These are phyloP conservation scores for Daboia siamensis DNA, from an alignment of 2,113 vertebrate genomes.

Conservation along the genomic window DNA sequence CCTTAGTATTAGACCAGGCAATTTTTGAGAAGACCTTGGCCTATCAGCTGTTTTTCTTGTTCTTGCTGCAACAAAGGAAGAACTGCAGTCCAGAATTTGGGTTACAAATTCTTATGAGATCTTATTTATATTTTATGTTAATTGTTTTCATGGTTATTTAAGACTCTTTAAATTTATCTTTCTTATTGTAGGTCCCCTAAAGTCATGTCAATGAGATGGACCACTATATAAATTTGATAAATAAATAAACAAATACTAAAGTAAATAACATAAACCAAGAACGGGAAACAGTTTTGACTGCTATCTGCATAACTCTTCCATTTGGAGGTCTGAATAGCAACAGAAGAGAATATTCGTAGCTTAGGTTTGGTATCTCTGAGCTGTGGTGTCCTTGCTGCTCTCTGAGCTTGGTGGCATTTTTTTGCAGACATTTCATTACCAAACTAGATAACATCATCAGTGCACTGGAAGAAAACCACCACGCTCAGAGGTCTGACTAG, in stretches of 20 bases:
- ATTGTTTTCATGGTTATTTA: background rate
- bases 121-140: background rate
- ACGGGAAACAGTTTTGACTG: background rate
- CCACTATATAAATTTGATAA: background rate
- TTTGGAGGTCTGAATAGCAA: background rate
- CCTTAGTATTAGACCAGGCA: background rate
- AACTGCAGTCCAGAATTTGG: background rate
- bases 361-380: no score
- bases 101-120: background rate
- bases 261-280: background rate
- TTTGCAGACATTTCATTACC: no score
- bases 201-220: background rate
- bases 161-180: background rate
- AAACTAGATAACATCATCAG: no score
- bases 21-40: background rate
- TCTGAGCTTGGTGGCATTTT: no score
- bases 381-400: no score
- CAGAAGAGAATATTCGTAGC: no score
- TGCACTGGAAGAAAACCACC: no score
- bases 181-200: background rate
- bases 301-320: background rate
- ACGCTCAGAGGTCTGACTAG: no score
- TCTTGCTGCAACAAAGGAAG: background rate
- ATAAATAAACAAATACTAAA: background rate
- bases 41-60: background rate